Percentiles rank a stretch among this genome's conserved stretches.
These are phyloP conservation scores for Dexiosoma caninum DNA, from an alignment of 2,888 invertebrate genomes.

Conservation along the genomic window DNA sequence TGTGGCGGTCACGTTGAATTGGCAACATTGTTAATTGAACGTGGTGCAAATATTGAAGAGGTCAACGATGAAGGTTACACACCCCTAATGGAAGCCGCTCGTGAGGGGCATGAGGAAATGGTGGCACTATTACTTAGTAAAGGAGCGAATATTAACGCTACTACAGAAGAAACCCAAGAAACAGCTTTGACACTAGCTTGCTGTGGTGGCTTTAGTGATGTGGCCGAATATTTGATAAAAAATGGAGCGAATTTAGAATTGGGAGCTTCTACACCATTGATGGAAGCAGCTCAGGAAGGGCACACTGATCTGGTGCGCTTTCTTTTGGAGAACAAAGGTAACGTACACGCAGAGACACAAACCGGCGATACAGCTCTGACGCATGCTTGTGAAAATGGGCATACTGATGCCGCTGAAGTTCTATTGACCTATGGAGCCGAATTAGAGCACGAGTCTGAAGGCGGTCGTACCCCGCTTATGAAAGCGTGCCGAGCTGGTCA, in stretches of 20 bases:
- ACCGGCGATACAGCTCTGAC: constrained; percentile 97
- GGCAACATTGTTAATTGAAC: constrained; percentile 95
- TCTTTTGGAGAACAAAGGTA: constrained; percentile 89
- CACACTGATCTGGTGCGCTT: constrained; percentile 94
- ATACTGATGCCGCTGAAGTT: constrained; percentile 96
- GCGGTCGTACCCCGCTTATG: constrained; percentile 98
- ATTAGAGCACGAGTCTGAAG: constrained; percentile 97
- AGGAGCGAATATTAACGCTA: constrained; percentile 97
- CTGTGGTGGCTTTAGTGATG: constrained; percentile 96
- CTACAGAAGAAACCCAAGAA: constrained; percentile 99
- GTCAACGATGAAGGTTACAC: constrained; percentile 99
- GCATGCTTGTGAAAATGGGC: constrained; percentile 99
- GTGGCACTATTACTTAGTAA: constrained; percentile 94
- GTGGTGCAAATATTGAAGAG: constrained; percentile 99
- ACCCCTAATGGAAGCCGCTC: constrained; percentile 98
- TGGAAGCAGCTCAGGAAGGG: constrained; percentile 99
- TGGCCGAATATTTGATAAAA: constrained; percentile 95
- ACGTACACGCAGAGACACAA: constrained; percentile 95
- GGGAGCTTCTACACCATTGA: constrained; percentile 96
- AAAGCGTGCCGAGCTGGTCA: constrained; percentile 98
- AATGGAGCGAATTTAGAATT: constrained; percentile 96
- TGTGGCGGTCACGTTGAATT: constrained; percentile 99
- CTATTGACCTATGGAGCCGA: constrained; percentile 93
- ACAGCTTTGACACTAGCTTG: constrained; percentile 96
- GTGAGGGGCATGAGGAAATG: constrained; percentile 99